Evolutionary conservation across 2,888 invertebrate species (phyloP), one percentile per base, ranked within the genome.

Genomic region (Gastracanthus pulcherrimus): DNA sequence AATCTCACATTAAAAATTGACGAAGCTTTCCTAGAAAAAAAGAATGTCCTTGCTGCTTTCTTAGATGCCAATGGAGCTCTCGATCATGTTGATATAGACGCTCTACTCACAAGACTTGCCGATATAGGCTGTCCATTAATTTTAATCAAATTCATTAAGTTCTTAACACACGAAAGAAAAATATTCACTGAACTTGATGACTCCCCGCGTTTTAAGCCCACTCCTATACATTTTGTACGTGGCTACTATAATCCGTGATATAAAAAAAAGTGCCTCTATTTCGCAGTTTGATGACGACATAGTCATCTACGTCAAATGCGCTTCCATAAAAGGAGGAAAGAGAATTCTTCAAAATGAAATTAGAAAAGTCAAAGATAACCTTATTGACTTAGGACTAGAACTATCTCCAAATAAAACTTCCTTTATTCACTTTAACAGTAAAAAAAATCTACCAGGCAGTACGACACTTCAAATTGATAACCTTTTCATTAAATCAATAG

Each of bases 371-470:
- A 31, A 70, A 2, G n/a, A 48, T 1, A 70, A 70, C 19, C n/a
- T 70, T 31, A 16, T 3, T 2, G 16, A 4, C 1, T 0, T 70
- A 6, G 70, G 48, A 1, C 34, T 70, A 2, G 19, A 70, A 2
- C 31, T 70, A 2, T 0, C 48, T 2, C 4, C n/a, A 3, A 31
- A 1, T 0, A 70, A 70, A 70, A 70, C 70, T 0, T 26, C 9
- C 6, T n/a, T 70, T 31, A n/a, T 70, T 51, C 70, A 70, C 6
- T 70, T 70, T 31, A 70, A 70, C 9, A 51, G 16, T 7, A 48
- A 70, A 51, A 51, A 51, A 5, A 70, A 51, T 9, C 5, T 2
- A 1, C 51, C 51, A 2, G 70, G 51, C 16, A 48, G n/a, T n/a
- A n/a, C n/a, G n/a, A n/a, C n/a, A n/a, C n/a, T n/a, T n/a, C n/a